phyloP scores from a whole-genome alignment of 53 echinoderm and acorn worm species.

The Antedon mediterranea region DNA sequence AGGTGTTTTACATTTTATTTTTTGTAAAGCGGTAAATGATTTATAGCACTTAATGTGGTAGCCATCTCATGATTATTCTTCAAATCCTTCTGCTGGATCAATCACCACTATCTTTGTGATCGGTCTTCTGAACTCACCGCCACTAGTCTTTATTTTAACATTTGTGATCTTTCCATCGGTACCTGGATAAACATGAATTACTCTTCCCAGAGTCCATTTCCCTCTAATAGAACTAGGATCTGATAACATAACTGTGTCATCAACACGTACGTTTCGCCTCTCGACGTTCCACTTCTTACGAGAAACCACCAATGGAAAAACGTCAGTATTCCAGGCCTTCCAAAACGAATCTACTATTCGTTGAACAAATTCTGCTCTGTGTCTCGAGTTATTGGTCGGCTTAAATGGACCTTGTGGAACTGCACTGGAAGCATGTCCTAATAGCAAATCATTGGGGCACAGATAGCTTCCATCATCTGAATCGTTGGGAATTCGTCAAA shows the following conservation, averaged over 20 bases:
- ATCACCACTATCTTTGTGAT: conserved; percentile 33
- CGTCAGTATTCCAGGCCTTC: conserved; percentile 28
- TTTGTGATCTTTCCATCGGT: conserved; percentile 23
- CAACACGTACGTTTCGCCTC: conserved; percentile 35
- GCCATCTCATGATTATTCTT: no score
- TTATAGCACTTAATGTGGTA: no score
- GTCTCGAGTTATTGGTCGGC: conserved; percentile 21
- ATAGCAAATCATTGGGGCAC: conserved; percentile 28
- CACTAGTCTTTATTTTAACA: conserved; percentile 27
- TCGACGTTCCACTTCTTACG: conserved; percentile 37
- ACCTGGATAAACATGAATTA: conserved; percentile 46
- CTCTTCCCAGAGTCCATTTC: conserved; percentile 26
- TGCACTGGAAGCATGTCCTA: conserved; percentile 12
- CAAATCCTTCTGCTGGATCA: conserved; percentile 31
- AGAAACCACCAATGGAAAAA: conserved; percentile 27
- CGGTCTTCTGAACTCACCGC: conserved; percentile 13
- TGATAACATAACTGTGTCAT: conserved; percentile 27
- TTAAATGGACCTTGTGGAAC: conserved; percentile 35
- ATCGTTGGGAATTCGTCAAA: background rate
- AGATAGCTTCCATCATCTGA: background rate
- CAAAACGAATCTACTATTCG: conserved; percentile 31
- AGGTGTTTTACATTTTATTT: no score
- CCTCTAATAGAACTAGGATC: conserved; percentile 26
- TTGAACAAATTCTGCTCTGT: conserved; percentile 40
- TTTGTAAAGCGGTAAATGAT: no score